Evolutionary conservation across 1,140 invertebrate species (phyloP).

Genomic region (Calliopsis andreniformis): DNA sequence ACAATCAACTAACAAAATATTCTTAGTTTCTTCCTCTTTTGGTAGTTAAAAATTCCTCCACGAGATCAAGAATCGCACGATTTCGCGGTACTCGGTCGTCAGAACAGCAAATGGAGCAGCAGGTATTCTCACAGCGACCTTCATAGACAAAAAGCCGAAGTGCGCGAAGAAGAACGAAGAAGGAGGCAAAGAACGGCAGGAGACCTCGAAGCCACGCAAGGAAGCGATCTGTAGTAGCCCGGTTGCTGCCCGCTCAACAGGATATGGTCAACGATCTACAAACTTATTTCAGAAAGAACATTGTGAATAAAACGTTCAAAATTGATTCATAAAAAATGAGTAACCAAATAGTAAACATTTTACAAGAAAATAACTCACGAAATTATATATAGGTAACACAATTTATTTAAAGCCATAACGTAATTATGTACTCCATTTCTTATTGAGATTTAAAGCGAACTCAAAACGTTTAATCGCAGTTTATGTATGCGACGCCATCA

Average conservation of each 20-base stretch:
- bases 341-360: too few relatives aligned
- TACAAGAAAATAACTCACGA: too few relatives aligned
- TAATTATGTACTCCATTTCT: too few relatives aligned
- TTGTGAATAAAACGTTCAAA: not conserved
- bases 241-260: constrained; percentile 61
- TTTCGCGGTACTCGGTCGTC: constrained; percentile 29
- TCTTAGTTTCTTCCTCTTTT: not conserved
- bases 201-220: constrained; percentile 24
- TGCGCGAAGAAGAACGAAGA: constrained; percentile 50
- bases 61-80: constrained; percentile 30
- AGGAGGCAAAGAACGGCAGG: constrained; percentile 41
- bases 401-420: too few relatives aligned
- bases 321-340: not conserved
- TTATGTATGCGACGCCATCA: too few relatives aligned
- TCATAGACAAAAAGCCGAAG: constrained; percentile 45
- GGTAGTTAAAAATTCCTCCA: not conserved
- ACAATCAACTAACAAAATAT: not conserved
- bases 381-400: too few relatives aligned
- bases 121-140: constrained; percentile 49
- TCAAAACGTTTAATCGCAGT: too few relatives aligned
- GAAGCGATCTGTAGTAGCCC: constrained; percentile 42
- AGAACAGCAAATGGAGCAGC: constrained; percentile 34
- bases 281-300: not conserved
- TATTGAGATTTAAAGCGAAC: too few relatives aligned
- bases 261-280: constrained; percentile 53